Evolutionary conservation across 1,140 invertebrate species (phyloP), one percentile per base, ranked within the genome.

Genomic region (Neodiprion pinetum): DNA sequence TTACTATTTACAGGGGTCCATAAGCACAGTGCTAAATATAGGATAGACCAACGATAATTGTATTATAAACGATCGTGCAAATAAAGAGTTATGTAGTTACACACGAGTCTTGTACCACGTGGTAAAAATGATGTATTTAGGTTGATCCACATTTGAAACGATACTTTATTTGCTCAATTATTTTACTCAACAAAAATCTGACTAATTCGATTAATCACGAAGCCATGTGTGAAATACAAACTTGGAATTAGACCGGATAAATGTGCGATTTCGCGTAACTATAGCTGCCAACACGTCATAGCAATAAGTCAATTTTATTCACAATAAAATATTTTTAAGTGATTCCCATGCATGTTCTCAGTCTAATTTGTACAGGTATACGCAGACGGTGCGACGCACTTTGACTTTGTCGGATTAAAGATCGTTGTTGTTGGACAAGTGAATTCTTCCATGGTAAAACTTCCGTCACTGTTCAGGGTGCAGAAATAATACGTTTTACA

Each of bases 1-100:
- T 77, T 66, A 75, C 70, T 71, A 70, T 80, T 49, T 74, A 76
- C 53, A 76, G n/a, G 21, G 65, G 76, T 75, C 66, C 70, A 17
- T 50, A 72, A 23, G 74, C 73, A 47, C n/a, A n/a, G n/a, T 61
- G 53, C 1, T n/a, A 61, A 61, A 61, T n/a, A 61, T 61, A 61
- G 53, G 53, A 61, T 61, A 61, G 1, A 61, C 53, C 53, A 61
- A 61, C 8, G n/a, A 61, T 61, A 61, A 61, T 61, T 61, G 53
- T 61, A 61, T 61, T 61, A 1, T 61, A 61, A 61, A 61, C 8
- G 53, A 61, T 61, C n/a, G 53, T 61, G n/a, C 53, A 61, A 61
- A 61, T 61, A 61, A 61, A 61, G 4, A 61, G 53, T 61, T 12
- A 61, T 8, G n/a, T n/a, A 61, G 53, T 11, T 61, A 61, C 53